Conservation (phyloP, 2,888 invertebrate genomes). For the Petrolisthes cinctipes region DNA sequence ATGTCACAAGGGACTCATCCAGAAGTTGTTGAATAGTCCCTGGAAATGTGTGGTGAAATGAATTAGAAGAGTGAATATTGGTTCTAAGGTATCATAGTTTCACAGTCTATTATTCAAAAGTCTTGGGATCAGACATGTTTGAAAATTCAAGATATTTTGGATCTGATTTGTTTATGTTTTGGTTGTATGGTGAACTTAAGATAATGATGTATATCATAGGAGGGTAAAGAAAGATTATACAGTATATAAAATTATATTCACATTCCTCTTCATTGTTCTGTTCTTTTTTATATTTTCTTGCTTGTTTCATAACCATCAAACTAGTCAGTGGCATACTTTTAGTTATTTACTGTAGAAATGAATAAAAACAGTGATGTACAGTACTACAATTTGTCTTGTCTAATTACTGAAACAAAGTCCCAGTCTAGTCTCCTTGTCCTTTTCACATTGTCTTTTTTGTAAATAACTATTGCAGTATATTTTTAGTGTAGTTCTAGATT, state of each 20-base stretch:
- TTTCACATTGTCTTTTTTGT: neutral
- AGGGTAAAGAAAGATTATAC: too few species aligned
- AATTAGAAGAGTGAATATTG: too few species aligned
- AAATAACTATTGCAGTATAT: constrained; percentile 9
- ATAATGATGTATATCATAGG: too few species aligned
- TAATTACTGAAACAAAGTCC: too few species aligned
- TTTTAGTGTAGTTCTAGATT: constrained; percentile 35
- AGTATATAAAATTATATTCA: neutral
- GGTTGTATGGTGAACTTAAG: too few species aligned
- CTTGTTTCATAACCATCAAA: constrained; percentile 26
- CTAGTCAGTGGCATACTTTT: neutral
- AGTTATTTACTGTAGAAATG: neutral
- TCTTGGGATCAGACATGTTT: neutral
- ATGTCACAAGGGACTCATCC: too few species aligned
- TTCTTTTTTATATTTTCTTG: constrained; percentile 6
- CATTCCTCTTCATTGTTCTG: neutral
- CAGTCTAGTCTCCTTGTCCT: neutral
- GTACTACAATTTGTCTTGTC: too few species aligned
- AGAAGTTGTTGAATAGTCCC: too few species aligned
- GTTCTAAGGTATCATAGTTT: neutral
- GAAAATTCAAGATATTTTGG: too few species aligned
- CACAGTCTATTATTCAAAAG: constrained; percentile 6
- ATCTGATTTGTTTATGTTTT: too few species aligned
- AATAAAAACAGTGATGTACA: too few species aligned
- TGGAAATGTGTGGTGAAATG: too few species aligned